A percentile compares a stretch with the other conserved stretches of the same genome.
Evolutionary conservation across 2,113 vertebrate species (phyloP).

Genomic region (Sinocyclocheilus rhinocerous): DNA sequence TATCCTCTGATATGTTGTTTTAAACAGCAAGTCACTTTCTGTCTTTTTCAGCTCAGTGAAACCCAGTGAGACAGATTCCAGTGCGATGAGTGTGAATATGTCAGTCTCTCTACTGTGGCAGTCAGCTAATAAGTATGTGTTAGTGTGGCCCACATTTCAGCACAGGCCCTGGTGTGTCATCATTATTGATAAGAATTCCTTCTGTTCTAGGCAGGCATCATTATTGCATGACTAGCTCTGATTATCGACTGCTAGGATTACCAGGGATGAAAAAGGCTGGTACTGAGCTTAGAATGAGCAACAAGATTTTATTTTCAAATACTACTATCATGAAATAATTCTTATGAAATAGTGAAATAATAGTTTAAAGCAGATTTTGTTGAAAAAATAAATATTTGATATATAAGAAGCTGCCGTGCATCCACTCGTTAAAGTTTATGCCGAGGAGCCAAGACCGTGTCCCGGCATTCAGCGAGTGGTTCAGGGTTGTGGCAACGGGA

Average conservation of each 20-base stretch:
- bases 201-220: slow-evolving; percentile 58
- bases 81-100: not conserved
- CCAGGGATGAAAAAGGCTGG: slow-evolving; percentile 51
- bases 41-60: not conserved
- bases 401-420: too few species aligned
- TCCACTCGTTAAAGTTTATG: too few species aligned
- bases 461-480: too few species aligned
- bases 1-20: not conserved
- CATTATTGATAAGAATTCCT: slow-evolving; percentile 67
- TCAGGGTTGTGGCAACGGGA: too few species aligned
- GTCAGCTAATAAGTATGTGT: slow-evolving; percentile 47
- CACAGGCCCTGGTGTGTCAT: slow-evolving; percentile 15
- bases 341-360: slow-evolving; percentile 18
- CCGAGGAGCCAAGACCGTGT: too few species aligned
- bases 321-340: not conserved
- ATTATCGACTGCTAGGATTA: slow-evolving; percentile 61
- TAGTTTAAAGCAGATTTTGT: not conserved
- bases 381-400: slow-evolving; percentile 3
- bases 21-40: not conserved
- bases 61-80: not conserved
- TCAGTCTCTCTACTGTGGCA: slow-evolving; percentile 46
- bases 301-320: slow-evolving; percentile 44
- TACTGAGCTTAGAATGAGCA: slow-evolving; percentile 18
- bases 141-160: slow-evolving; percentile 31
- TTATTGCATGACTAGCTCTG: slow-evolving; percentile 65